phyloP scores from a whole-genome alignment of 1,140 invertebrate species.

The Agrypnia vestita region DNA sequence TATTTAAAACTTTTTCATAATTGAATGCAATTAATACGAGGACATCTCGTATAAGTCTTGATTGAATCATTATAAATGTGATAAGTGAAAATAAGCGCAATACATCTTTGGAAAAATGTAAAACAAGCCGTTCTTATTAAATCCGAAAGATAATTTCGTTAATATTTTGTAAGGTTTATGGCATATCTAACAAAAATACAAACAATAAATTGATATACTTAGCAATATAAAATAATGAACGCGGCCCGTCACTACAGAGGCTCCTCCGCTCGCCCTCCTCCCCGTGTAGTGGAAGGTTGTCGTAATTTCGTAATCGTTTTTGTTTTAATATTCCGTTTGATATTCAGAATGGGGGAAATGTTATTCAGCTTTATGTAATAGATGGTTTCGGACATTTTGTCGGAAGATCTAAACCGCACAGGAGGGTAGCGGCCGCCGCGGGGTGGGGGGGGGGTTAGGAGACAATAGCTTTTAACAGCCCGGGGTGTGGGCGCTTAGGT shows the following conservation, averaged over 20 bases:
- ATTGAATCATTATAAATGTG: no score
- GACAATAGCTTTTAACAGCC: conserved; percentile 48
- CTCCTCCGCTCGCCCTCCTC: neutral
- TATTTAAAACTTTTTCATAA: no score
- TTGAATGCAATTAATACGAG: no score
- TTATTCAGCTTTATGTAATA: conserved; percentile 61
- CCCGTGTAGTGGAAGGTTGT: conserved; percentile 19
- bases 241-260: conserved; percentile 16
- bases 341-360: conserved; percentile 56
- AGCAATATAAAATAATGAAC: neutral
- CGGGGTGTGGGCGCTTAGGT: conserved; percentile 38
- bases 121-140: no score
- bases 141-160: no score
- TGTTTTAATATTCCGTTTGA: conserved; percentile 62
- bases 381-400: conserved; percentile 57
- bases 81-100: no score
- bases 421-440: neutral
- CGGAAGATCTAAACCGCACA: conserved; percentile 59
- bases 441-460: neutral
- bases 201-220: no score
- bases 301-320: conserved; percentile 62
- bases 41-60: no score
- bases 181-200: neutral
- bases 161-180: no score
- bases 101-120: no score